A percentile compares a stretch with the other conserved stretches of the same genome.
Evolutionary conservation across 2,797 vertebrate genomes (phyloP).

Genomic region (Hippocampus kuda): DNA sequence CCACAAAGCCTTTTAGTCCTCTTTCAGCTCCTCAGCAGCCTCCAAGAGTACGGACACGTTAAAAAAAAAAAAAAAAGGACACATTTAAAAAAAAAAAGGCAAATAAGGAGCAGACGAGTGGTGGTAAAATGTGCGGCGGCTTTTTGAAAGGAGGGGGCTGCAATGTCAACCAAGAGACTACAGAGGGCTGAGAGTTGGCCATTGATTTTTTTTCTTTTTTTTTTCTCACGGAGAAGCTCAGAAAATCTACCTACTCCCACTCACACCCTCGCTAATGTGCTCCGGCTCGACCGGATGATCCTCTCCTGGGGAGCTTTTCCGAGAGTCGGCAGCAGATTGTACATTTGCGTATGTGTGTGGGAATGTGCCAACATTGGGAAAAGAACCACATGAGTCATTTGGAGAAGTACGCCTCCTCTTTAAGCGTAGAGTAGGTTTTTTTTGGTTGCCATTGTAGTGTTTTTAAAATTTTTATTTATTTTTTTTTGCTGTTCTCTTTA

Average conservation of each 20-base stretch:
- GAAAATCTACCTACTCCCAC: conserved; percentile 49
- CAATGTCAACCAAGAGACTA: neutral
- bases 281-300: conserved; percentile 37
- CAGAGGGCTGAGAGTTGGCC: conserved; percentile 23
- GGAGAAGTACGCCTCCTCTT: neutral
- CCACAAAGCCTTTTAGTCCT: neutral
- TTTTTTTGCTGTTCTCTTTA: conserved; percentile 5
- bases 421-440: neutral
- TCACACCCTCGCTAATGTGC: conserved; percentile 51
- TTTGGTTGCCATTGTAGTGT: too few relatives aligned
- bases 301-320: conserved; percentile 31
- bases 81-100: neutral
- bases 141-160: neutral
- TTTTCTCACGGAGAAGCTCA: conserved; percentile 13
- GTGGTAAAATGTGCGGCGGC: neutral
- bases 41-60: neutral
- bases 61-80: too few relatives aligned
- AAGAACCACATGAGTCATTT: neutral
- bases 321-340: conserved; percentile 31
- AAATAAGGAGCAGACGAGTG: neutral
- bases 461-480: neutral
- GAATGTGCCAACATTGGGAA: neutral
- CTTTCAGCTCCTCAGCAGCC: neutral
- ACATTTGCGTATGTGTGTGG: conserved; percentile 14
- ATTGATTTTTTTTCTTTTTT: conserved; percentile 26